phyloP scores from a whole-genome alignment of 2,797 vertebrate species.

The Arremon brunneinucha region DNA sequence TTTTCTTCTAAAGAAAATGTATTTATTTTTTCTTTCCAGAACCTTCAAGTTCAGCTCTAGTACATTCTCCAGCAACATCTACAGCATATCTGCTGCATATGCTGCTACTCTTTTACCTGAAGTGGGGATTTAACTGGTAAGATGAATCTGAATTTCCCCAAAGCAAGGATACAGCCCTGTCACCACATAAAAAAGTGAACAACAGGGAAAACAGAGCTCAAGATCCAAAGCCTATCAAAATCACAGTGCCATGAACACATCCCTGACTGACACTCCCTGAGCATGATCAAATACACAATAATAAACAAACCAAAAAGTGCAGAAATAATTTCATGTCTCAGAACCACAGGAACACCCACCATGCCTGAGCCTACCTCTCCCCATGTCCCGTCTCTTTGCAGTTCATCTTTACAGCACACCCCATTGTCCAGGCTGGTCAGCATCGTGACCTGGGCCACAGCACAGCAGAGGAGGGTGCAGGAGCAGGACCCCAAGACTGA shows the following conservation, averaged over 20 bases:
- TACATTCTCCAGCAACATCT: not conserved
- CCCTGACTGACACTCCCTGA: not conserved
- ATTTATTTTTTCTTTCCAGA: not conserved
- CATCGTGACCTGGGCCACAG: rapidly evolving
- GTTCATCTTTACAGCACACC: not conserved
- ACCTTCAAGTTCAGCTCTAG: not conserved
- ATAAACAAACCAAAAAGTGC: not conserved
- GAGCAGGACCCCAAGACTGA: not conserved
- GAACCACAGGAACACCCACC: not conserved
- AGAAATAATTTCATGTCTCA: not conserved
- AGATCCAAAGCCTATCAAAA: not conserved
- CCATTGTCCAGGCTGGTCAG: not conserved
- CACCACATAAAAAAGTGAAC: not conserved
- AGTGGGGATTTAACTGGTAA: not conserved
- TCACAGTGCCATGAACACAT: not conserved
- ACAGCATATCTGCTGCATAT: not conserved
- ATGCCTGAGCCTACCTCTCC: not conserved
- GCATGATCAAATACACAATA: not conserved
- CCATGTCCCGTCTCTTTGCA: rapidly evolving
- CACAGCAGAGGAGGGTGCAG: rapidly evolving
- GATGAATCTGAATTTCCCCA: not conserved
- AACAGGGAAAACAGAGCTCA: not conserved
- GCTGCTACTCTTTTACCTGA: not conserved
- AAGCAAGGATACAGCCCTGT: not conserved
- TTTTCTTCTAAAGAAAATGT: not conserved